These are phyloP conservation scores for Amblyjoppa proteus DNA, from an alignment of 2,888 invertebrate species.

Conservation along the genomic window DNA sequence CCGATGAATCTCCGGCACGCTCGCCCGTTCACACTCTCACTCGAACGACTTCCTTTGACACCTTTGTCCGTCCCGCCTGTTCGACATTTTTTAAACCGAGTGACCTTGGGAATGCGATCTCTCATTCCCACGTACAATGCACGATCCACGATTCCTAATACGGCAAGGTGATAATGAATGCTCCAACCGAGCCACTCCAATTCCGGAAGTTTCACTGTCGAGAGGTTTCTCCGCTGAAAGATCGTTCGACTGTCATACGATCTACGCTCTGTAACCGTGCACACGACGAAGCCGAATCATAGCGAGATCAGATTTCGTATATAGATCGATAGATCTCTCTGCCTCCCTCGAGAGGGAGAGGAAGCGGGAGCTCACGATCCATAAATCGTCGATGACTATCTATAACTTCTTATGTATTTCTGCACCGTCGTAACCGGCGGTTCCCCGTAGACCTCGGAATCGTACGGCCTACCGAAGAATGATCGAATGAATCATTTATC, in stretches of 20 bases:
- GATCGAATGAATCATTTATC: conserved; percentile 49
- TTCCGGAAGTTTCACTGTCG: conserved; percentile 60
- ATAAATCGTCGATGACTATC: conserved; percentile 33
- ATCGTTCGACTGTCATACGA: conserved; percentile 4
- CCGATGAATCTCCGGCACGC: conserved; percentile 22
- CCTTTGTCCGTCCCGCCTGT: conserved; percentile 16
- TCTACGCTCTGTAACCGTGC: not conserved
- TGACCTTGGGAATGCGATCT: conserved; percentile 64
- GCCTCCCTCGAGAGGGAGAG: not conserved
- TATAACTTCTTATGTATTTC: not conserved
- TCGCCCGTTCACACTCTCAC: conserved; percentile 57
- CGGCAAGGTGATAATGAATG: conserved; percentile 9
- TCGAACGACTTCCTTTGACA: conserved; percentile 7
- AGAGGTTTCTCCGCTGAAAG: conserved; percentile 27
- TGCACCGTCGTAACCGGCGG: not conserved
- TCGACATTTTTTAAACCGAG: conserved; percentile 26
- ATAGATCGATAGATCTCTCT: conserved; percentile 40
- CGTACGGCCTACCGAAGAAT: not conserved
- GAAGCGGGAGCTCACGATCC: conserved; percentile 4
- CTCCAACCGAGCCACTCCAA: conserved; percentile 25
- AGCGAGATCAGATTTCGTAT: conserved; percentile 32
- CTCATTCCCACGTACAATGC: conserved; percentile 19
- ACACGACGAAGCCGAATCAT: conserved; percentile 27
- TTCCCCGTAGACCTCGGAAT: not conserved
- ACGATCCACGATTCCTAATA: conserved; percentile 6